phyloP scores from a whole-genome alignment of 2,797 vertebrate genomes.

The Dryobates pubescens region DNA sequence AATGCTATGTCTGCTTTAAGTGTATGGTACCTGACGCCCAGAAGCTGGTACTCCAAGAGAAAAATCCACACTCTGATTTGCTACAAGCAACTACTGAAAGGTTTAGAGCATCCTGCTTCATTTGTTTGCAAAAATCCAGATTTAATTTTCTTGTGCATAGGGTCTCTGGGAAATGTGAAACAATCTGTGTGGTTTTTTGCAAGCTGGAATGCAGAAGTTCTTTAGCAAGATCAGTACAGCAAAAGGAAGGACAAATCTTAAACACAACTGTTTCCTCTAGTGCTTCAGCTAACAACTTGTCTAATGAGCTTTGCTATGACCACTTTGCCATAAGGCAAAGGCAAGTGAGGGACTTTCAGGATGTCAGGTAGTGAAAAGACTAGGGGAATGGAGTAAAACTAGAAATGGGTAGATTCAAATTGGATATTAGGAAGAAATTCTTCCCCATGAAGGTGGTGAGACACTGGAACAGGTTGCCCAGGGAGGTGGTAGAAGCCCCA shows the following conservation, averaged over 20 bases:
- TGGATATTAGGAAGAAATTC: no score
- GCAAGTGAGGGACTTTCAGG: no score
- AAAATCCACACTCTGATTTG: not conserved
- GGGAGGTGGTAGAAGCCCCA: no score
- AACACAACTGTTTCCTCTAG: fast-evolving
- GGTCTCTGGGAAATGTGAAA: not conserved
- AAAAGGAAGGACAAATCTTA: not conserved
- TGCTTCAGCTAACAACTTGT: not conserved
- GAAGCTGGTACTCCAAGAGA: not conserved
- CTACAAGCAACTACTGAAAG: not conserved
- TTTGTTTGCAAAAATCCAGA: not conserved
- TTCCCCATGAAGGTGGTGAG: no score
- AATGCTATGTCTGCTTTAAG: not conserved
- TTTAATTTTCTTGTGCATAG: not conserved
- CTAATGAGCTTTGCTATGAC: not conserved
- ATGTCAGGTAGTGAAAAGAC: no score
- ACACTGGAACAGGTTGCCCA: no score
- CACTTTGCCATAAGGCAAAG: fast-evolving
- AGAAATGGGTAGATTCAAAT: no score
- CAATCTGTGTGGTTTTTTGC: not conserved
- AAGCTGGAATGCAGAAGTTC: not conserved
- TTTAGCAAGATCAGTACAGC: not conserved
- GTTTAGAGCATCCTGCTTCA: not conserved
- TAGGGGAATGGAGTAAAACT: no score
- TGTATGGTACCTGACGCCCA: not conserved